phyloP scores from a whole-genome alignment of 1,140 invertebrate species.

The Polyergus mexicanus region DNA sequence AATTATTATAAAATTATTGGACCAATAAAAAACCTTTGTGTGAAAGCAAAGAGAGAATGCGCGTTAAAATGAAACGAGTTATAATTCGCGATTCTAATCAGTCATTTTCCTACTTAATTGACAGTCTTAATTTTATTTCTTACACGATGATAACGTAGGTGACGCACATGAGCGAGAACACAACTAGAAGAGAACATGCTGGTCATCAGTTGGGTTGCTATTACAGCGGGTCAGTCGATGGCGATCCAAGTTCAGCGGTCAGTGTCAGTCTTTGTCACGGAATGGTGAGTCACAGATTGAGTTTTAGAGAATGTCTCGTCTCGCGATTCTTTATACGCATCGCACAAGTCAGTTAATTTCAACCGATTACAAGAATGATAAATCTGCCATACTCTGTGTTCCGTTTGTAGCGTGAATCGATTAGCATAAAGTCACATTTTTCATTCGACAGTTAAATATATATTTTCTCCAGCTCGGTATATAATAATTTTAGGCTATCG shows the following conservation, averaged over 20 bases:
- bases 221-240: conserved; percentile 90
- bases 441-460: background rate
- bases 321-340: conserved; percentile 41
- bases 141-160: conserved; percentile 82
- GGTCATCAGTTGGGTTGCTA: conserved; percentile 88
- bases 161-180: conserved; percentile 87
- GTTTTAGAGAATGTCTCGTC: conserved; percentile 35
- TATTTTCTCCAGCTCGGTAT: background rate
- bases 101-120: conserved; percentile 29
- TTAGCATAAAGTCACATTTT: conserved; percentile 7
- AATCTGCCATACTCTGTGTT: conserved; percentile 16
- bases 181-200: conserved; percentile 84
- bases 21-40: background rate
- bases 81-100: background rate
- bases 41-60: background rate
- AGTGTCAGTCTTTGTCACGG: conserved; percentile 92
- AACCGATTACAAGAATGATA: conserved; percentile 28
- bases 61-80: conserved; percentile 8
- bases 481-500: background rate
- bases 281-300: conserved; percentile 89
- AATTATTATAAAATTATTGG: conserved; percentile 4
- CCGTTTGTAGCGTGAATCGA: conserved; percentile 4
- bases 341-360: conserved; percentile 13
- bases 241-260: conserved; percentile 89
- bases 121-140: conserved; percentile 29